Base-by-base conservation (phyloP, 1,140 invertebrate species). In the Sarcophaga bullata region DNA sequence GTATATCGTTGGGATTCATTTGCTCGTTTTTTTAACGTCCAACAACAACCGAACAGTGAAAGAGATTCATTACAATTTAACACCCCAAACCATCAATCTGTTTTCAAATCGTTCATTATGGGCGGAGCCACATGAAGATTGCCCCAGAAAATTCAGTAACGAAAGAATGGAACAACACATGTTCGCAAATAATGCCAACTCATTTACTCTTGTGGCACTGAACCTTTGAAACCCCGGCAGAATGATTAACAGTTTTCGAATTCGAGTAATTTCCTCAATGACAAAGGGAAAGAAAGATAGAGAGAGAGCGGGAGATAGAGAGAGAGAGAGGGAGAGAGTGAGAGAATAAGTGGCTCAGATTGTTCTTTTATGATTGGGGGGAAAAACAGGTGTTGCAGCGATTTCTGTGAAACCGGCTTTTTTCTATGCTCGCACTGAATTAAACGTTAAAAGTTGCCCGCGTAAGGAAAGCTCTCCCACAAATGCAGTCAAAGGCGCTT, bases 191-290 rank as follows among this genome's bases (percentile, higher is more conserved):
- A 54, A 48, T 73, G 52, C 6, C 11, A 7, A 52, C n/a, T 46
- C 76, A 25, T 25, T 82, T 58, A 17, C 58, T 47, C 85, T 82
- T 49, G 81, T 47, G 81, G 83, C 1, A 11, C 62, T 46, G 52
- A 76, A 10, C 10, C 50, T 15, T 17, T 10, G 68, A 52, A 76
- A 13, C 6, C 3, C 48, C 52, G 68, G 62, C 17, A 68, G 50
- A 84, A 86, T 88, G 87, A 87, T 86, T 88, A 86, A 87, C 84
- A 84, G 81, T 88, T 86, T 88, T 88, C 87, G 87, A 88, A 88
- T 84, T 37, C 80, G 19, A 78, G 49, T 8, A 78, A n/a, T 3
- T 49, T 25, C n/a, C n/a, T 76, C 37, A 50, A 19, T 50, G n/a
- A 37, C 7, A 15, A 75, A 75, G 4, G 48, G 73, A 75, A 37